phyloP scores from a whole-genome alignment of 2,113 vertebrate genomes.

The Uropsilus gracilis region DNA sequence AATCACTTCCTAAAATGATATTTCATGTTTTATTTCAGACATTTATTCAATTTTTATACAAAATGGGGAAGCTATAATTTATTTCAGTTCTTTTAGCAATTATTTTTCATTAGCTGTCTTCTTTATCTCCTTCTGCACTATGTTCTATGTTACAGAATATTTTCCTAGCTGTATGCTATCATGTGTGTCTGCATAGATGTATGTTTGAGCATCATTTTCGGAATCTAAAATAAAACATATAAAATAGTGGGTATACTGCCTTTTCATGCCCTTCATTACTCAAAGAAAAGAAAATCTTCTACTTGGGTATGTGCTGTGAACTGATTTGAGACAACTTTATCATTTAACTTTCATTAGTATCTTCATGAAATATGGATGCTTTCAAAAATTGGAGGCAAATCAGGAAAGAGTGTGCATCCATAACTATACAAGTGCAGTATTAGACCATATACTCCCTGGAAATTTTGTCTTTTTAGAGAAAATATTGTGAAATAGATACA shows the following conservation, averaged over 20 bases:
- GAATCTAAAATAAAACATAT: neutral
- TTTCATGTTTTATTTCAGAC: neutral
- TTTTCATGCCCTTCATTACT: neutral
- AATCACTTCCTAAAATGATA: neutral
- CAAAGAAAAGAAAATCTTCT: neutral
- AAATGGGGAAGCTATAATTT: neutral
- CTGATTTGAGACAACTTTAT: neutral
- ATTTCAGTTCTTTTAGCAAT: neutral
- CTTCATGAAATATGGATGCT: neutral
- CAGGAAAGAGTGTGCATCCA: neutral
- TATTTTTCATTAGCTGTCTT: neutral
- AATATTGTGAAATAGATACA: neutral
- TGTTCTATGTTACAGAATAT: neutral
- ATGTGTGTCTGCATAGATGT: rapidly evolving
- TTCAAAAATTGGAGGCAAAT: neutral
- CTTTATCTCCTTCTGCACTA: neutral
- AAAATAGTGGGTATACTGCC: neutral
- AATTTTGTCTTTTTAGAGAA: neutral
- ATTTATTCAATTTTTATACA: too few relatives aligned
- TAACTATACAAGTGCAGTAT: neutral
- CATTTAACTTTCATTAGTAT: neutral
- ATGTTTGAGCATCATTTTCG: neutral
- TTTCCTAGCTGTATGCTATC: neutral
- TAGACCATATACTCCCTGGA: neutral
- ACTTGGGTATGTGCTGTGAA: neutral